Base-by-base conservation (phyloP, 2,888 invertebrate species). In the Amiota mariae region DNA sequence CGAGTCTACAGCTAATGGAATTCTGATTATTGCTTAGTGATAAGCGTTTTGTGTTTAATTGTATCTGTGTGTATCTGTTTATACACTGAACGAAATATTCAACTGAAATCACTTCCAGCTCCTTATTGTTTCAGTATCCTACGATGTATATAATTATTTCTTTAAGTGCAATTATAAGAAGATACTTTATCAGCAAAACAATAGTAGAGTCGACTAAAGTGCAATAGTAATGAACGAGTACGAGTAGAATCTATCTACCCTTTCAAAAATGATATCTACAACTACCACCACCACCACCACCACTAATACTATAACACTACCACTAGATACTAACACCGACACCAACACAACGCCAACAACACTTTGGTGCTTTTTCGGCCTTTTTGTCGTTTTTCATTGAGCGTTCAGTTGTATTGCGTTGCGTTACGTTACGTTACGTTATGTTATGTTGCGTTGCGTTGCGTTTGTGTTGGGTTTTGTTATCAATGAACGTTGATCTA, bases 21-120 rank as follows among this genome's bases (percentile, higher is more conserved):
- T 88, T 88, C 88, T 86, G 88, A 88, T 88, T 87, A 88, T 88
- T 88, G 87, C 83, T 86, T 84, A 83, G 84, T 82, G 88, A 88
- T 88, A 88, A 88, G 85, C 85, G 84, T 82, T 84, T 87, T 88
- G 85, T 86, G 85, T 87, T 85, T 88, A 87, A 88, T 87, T 88
- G 88, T 88, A 87, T 88, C 86, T 87, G 80, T 87, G 36, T 36
- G 82, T 87, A 87, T 88, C 88, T 87, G 85, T 83, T 64, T 64
- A 24, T 75, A 71, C 75, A 73, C 73, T 73, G 70, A 49, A 36
- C 70, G 71, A 71, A 76, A 73, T 77, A 68, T 76, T 75, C 48
- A 48, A 9, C 9, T 15, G 67, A 10, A 49, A 6, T 18, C 2
- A 20, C 18, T 59, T 15, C 54, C 10, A 11, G 11, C 18, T 15